phyloP scores from a whole-genome alignment of 2,888 invertebrate genomes.

The Thymelicus lineola region DNA sequence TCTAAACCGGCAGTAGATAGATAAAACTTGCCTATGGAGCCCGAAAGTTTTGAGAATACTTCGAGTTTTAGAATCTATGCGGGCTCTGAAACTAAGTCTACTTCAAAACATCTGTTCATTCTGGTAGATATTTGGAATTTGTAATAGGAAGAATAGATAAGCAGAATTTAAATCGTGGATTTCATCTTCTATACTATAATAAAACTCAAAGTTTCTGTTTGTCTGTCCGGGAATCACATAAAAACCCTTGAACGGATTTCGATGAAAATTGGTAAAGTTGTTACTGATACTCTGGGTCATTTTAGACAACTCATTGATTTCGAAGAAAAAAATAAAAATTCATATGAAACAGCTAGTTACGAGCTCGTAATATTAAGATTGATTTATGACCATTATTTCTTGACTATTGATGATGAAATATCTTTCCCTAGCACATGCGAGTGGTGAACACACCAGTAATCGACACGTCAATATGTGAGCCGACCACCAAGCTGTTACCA shows the following conservation, averaged over 20 bases:
- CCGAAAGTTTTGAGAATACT: slow-evolving; percentile 28
- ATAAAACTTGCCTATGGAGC: slow-evolving; percentile 18
- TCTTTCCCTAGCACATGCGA: slow-evolving; percentile 65
- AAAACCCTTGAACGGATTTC: too few relatives aligned
- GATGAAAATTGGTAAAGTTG: too few relatives aligned
- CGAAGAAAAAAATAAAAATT: too few relatives aligned
- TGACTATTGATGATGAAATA: background rate
- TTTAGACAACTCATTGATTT: too few relatives aligned
- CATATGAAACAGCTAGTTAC: too few relatives aligned
- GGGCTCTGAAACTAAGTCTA: slow-evolving; percentile 23
- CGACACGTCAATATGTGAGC: slow-evolving; percentile 67
- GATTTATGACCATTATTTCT: too few relatives aligned
- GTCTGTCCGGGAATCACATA: too few relatives aligned
- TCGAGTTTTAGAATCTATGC: slow-evolving; percentile 26
- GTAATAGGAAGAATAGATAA: background rate
- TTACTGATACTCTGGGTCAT: too few relatives aligned
- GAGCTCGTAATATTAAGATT: too few relatives aligned
- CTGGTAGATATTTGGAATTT: background rate
- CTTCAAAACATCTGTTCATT: slow-evolving; percentile 10
- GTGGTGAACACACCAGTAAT: slow-evolving; percentile 71
- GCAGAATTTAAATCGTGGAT: too few relatives aligned
- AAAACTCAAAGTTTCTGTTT: too few relatives aligned
- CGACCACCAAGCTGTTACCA: slow-evolving; percentile 64
- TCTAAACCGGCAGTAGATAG: background rate
- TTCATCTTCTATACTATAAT: too few relatives aligned